phyloP scores from a whole-genome alignment of 1,140 invertebrate species.

The Cyrtorhinus lividipennis region DNA sequence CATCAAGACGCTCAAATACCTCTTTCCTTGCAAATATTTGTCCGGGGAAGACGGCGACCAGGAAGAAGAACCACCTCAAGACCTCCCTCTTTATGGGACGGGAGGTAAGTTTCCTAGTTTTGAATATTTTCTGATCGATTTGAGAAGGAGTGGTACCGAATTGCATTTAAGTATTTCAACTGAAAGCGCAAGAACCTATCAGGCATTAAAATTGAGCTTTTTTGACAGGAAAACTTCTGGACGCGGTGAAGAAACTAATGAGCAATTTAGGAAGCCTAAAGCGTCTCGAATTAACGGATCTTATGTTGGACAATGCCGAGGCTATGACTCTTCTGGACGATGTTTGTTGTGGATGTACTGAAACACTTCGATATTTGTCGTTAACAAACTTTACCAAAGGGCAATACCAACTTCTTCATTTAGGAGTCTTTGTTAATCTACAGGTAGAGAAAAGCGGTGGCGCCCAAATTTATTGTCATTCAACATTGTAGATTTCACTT shows the following conservation, averaged over 20 bases:
- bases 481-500: too few species aligned
- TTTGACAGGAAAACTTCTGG: slow-evolving; percentile 45
- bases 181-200: too few species aligned
- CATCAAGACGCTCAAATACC: slow-evolving; percentile 47
- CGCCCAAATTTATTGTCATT: too few species aligned
- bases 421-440: slow-evolving; percentile 60
- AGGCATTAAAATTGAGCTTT: too few species aligned
- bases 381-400: slow-evolving; percentile 61
- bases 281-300: slow-evolving; percentile 53
- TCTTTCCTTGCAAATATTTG: slow-evolving; percentile 62
- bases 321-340: slow-evolving; percentile 59
- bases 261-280: slow-evolving; percentile 45
- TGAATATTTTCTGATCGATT: background rate
- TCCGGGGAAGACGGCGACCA: slow-evolving; percentile 39
- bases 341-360: slow-evolving; percentile 47
- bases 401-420: slow-evolving; percentile 58
- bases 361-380: slow-evolving; percentile 45
- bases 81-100: slow-evolving; percentile 49
- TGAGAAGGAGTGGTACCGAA: background rate
- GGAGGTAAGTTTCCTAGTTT: slow-evolving; percentile 42
- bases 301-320: slow-evolving; percentile 56
- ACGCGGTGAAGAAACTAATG: slow-evolving; percentile 53
- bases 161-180: too few species aligned
- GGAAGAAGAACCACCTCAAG: slow-evolving; percentile 36
- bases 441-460: slow-evolving; percentile 33